Evolutionary conservation across 2,797 vertebrate genomes (phyloP), one percentile per base, ranked within the genome.

Genomic region (Catharus ustulatus): DNA sequence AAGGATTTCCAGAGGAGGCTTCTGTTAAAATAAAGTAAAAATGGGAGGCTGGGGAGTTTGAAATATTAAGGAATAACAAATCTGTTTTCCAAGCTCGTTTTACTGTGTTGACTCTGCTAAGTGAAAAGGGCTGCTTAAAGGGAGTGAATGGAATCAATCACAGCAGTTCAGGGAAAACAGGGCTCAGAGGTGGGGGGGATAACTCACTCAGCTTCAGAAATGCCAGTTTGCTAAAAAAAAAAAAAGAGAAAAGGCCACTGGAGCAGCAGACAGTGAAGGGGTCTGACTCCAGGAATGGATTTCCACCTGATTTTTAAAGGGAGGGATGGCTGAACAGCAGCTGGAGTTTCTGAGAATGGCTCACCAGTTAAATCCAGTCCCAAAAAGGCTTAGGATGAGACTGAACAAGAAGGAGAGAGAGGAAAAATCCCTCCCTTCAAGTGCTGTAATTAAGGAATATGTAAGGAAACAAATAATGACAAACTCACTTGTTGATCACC

Each of bases 31-130:
- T 46, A 26, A 43, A 58, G 38, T 34, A 38, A 18, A 87, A 81
- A 62, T 13, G 71, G 22, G 73, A 91, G 51, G 46, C 34, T 5
- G 26, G 73, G 82, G 85, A 95, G 43, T 54, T 93, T 13, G 57
- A 80, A 94, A 93, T 83, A 93, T 72, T 88, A 86, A 61, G 76
- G 73, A 84, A 17, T 64, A 93, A 94, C 27, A 78, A 54, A 94
- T 88, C 42, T 61, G 42, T 72, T 93, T 93, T 86, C 87, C n/a
- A 30, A 78, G 69, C n/a, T 83, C 12, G 5, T 67, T 93, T 74
- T 40, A 77, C 9, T 45, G 52, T 4, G 0, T 77, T 27, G 11
- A 54, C 30, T 83, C 51, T 38, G 24, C 59, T 87, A 80, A 91
- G 84, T 52, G 71, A 78, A 62, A 90, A 63, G 55, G 27, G 40